Evolutionary conservation across 2,113 vertebrate species (phyloP).

Genomic region (Lepus timidus): DNA sequence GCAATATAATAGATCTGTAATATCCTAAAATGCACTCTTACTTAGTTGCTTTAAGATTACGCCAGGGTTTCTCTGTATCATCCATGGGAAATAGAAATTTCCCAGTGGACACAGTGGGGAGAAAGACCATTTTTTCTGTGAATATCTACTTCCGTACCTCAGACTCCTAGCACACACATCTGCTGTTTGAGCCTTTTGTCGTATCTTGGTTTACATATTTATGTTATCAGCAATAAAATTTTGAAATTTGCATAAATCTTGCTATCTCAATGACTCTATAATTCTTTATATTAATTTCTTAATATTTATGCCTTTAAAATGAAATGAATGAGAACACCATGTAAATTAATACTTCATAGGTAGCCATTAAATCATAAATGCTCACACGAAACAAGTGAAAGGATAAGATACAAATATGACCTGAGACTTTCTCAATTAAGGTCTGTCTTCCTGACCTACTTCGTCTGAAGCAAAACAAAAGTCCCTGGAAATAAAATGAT

Average conservation of each 20-base stretch:
- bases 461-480: neutral
- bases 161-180: neutral
- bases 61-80: neutral
- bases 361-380: neutral
- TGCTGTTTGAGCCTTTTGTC: neutral
- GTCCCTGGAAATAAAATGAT: slow-evolving; percentile 41
- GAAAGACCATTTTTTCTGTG: neutral
- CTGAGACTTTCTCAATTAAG: neutral
- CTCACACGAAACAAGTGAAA: neutral
- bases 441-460: neutral
- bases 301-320: neutral
- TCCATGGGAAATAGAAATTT: neutral
- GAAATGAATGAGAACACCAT: neutral
- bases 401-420: neutral
- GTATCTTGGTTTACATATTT: slow-evolving; percentile 15
- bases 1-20: neutral
- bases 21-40: neutral
- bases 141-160: neutral
- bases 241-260: slow-evolving; percentile 28
- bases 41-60: neutral
- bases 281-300: neutral
- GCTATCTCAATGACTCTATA: slow-evolving; percentile 1
- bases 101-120: neutral
- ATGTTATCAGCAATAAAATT: neutral
- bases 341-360: neutral